These are phyloP conservation scores for Crenuchus spilurus DNA, from an alignment of 2,797 vertebrate species.

Conservation along the genomic window DNA sequence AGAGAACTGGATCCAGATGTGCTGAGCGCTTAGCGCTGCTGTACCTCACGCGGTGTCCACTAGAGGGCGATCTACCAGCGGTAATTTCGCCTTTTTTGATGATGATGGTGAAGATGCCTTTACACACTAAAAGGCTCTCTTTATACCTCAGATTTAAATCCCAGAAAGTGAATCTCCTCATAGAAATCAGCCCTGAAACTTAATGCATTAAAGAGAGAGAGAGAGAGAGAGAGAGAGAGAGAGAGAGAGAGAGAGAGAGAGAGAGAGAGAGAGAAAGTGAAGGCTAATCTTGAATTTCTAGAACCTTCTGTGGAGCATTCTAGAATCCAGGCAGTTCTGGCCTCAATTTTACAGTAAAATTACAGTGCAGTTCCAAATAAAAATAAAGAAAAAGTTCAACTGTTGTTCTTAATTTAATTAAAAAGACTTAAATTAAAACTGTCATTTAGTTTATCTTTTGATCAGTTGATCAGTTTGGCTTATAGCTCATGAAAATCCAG, in stretches of 20 bases:
- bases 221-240: background rate
- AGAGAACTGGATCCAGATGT: background rate
- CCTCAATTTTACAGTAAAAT: conserved; percentile 6
- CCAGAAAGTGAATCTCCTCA: conserved; percentile 20
- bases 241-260: conserved; percentile 16
- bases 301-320: no score
- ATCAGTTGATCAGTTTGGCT: no score
- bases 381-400: no score
- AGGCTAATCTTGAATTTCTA: no score
- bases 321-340: background rate
- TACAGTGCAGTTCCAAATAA: background rate
- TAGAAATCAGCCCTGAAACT: background rate
- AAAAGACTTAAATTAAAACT: no score
- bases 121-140: conserved; percentile 30
- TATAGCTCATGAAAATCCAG: no score
- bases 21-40: background rate
- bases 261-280: conserved; percentile 2
- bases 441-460: no score
- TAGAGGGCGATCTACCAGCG: conserved; percentile 42
- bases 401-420: no score
- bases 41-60: conserved; percentile 12
- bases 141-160: conserved; percentile 35
- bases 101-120: conserved; percentile 14
- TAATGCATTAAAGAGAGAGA: background rate
- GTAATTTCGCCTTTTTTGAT: no score